Base-by-base conservation (phyloP, 2,113 vertebrate species). In the Corapipo altera region DNA sequence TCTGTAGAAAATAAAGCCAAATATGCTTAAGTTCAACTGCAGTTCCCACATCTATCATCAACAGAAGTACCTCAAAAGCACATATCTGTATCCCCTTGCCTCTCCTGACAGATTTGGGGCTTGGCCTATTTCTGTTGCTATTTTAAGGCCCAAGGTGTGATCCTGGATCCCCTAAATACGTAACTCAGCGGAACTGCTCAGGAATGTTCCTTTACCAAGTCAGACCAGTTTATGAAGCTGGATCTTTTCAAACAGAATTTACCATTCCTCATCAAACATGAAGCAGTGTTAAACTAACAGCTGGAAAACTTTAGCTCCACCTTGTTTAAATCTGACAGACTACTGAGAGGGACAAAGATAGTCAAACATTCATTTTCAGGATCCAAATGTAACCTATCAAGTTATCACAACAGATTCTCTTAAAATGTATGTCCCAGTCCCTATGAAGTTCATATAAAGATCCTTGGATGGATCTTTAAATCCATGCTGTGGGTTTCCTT, bases 151-250 rank as follows among this genome's bases (percentile, higher is more conserved):
- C 32, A 6, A 27, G 33, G 20, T 57, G 41, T 44, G 35, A 87
- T 30, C 41, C 51, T 32, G 70, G 30, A 69, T 87, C 81, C 64
- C 74, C 57, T 26, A 44, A 81, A 59, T 1, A 30, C 0, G 0
- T 23, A 70, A n/a, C 23, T 41, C 17, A 0, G n/a, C 1, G 2
- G 27, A 91, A 58, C 35, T 65, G 39, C 64, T 87, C 8, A 0
- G 4, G 30, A 62, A 14, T 2, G 7, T 22, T 37, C 27, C 64
- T 55, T 19, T 39, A 20, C 8, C 28, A 9, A 64, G 26, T 32
- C 70, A 44, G 48, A 28, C 32, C 37, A n/a, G 15, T 17, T 83
- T 64, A 21, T 9, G 67, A 33, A 69, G 58, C 46, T 65, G 37
- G 19, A 32, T 28, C 4, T 0, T 48, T 85, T 57, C 51, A 65